Percentiles rank a stretch among this genome's conserved stretches.
Conservation (phyloP, 2,888 invertebrate species). For the Ethmia dodecea region DNA sequence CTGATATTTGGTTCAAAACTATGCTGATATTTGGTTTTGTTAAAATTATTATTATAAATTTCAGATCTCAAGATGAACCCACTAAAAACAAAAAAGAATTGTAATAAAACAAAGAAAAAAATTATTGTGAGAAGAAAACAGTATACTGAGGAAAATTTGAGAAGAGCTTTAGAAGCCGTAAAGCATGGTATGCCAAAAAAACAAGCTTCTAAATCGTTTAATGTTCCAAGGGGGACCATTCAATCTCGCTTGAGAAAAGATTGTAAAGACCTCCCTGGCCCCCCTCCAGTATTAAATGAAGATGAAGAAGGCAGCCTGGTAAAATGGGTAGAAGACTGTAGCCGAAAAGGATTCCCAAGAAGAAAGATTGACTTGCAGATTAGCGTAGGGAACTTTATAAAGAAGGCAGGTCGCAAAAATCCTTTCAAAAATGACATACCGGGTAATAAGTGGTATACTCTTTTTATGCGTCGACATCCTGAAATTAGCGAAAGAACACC, state of each 20-base stretch:
- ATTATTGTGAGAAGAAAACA: no score
- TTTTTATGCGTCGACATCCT: neutral
- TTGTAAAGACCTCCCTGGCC: slow-evolving; percentile 9
- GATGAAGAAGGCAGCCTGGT: slow-evolving; percentile 11
- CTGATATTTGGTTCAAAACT: no score
- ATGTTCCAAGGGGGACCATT: slow-evolving; percentile 18
- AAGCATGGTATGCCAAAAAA: slow-evolving; percentile 5
- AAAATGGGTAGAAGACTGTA: slow-evolving; percentile 8
- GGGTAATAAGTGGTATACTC: neutral
- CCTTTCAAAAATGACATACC: neutral
- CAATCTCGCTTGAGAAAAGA: slow-evolving; percentile 13
- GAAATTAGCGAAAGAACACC: slow-evolving; percentile 14
- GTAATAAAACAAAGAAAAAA: no score
- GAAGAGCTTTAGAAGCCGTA: neutral
- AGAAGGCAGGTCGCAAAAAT: slow-evolving; percentile 1
- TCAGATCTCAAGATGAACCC: no score
- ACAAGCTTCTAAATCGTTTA: slow-evolving; percentile 14
- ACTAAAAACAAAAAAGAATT: no score
- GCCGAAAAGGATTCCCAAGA: slow-evolving; percentile 16
- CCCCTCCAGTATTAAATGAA: slow-evolving; percentile 9
- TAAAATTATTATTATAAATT: no score
- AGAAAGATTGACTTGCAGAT: slow-evolving; percentile 11
- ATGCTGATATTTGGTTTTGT: no score
- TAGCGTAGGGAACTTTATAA: slow-evolving; percentile 15
- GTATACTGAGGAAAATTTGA: neutral